Percentiles rank a stretch among this genome's conserved stretches.
Conservation (phyloP, 2,888 invertebrate genomes). For the Patella depressa region DNA sequence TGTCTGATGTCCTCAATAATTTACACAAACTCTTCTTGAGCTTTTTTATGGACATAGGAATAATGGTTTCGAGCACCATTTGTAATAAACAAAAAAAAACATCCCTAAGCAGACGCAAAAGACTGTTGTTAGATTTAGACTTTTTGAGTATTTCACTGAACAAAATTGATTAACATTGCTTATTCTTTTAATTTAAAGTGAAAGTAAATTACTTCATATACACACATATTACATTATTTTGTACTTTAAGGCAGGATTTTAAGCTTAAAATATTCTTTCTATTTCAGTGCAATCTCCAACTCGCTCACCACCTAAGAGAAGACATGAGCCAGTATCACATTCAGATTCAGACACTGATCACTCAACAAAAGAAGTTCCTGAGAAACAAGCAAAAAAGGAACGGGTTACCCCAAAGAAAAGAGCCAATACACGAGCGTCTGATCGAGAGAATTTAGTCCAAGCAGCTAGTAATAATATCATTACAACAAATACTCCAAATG, state of each 20-base stretch:
- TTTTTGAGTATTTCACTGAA: background rate
- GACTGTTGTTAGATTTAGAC: background rate
- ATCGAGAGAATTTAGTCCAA: constrained; percentile 12
- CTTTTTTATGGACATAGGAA: too few relatives aligned
- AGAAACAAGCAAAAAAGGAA: constrained; percentile 4
- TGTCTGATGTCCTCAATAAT: too few relatives aligned
- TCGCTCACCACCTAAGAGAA: constrained; percentile 24
- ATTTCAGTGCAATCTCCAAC: constrained; percentile 1
- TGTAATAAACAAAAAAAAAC: too few relatives aligned
- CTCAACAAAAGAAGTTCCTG: constrained; percentile 1
- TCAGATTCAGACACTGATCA: constrained; percentile 35
- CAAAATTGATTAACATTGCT: background rate
- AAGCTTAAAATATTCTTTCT: background rate
- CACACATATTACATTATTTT: too few relatives aligned
- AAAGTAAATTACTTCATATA: too few relatives aligned
- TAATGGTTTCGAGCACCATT: too few relatives aligned
- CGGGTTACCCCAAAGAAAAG: background rate
- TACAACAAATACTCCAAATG: constrained; percentile 30
- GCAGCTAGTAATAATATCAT: constrained; percentile 9
- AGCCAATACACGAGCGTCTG: background rate
- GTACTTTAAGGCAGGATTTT: background rate
- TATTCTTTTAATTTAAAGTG: too few relatives aligned
- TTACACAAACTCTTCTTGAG: too few relatives aligned
- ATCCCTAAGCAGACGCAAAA: too few relatives aligned
- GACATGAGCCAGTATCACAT: constrained; percentile 23